Evolutionary conservation across 1,140 invertebrate species (phyloP), one percentile per base, ranked within the genome.

Genomic region (Cotesia typhae): DNA sequence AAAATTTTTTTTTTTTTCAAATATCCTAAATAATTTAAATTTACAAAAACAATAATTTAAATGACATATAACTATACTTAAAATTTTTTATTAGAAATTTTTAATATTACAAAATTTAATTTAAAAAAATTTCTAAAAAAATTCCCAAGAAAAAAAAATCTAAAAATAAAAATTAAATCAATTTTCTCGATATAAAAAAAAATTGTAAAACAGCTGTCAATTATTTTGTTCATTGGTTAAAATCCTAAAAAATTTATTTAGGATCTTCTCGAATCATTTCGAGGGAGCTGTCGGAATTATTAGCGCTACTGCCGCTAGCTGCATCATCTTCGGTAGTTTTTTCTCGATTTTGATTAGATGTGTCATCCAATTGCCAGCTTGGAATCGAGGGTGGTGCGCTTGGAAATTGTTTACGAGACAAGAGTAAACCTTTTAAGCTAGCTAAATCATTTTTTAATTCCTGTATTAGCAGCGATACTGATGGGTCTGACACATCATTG

Each of bases 391-490:
- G 90, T 4, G 91, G 91, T 9, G 92, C 90, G 2, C 90, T 88
- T 14, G 93, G 91, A 81, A 94, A 94, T 84, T 94, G 92, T 82
- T 93, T 94, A 76, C 92, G 92, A 79, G 92, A 93, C 35, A 94
- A 83, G 59, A 94, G 84, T 74, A 94, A 88, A 65, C 92, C 92
- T 83, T 94, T 94, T 47, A 94, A 89, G 76, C 92, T 92, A 74
- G 92, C 88, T 72, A 94, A 88, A 82, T 94, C 93, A 60, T 91
- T 88, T 80, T 93, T 93, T 71, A 94, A 87, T 72, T 91, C 90
- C 78, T 90, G 90, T 41, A 94, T 86, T 76, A 93, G 89, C 17
- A 90, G 88, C 17, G 89, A 82, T 63, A 90, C 83, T 12, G 84
- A 77, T 36, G 87, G 83, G 60, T 88, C 88, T 5, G 12, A 81